Base-by-base conservation (phyloP, 2,888 invertebrate species). In the Leptodirus hochenwartii region DNA sequence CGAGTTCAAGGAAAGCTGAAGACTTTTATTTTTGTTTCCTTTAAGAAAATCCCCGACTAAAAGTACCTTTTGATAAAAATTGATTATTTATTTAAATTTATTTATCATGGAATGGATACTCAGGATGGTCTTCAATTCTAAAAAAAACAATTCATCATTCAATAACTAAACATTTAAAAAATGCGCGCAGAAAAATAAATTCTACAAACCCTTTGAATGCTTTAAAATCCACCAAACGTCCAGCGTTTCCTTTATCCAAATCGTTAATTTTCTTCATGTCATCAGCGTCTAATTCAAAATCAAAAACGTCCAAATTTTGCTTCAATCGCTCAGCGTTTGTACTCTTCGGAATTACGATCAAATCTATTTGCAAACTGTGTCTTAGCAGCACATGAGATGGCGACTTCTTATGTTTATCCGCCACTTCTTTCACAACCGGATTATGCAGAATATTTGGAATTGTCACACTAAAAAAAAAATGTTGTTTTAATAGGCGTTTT, bases 311-410 rank as follows among this genome's bases (percentile, higher is more conserved):
- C 25, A 84, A 64, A 47, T 90, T 90, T 54, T 80, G 67, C 43
- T 62, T 61, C 13, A 90, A 67, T 36, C 87, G 65, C 4, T 56
- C 47, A 0, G 71, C 57, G 50, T 75, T 77, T 3, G 74, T 75
- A 50, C 85, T 87, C 52, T 88, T 90, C 3, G 88, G 88, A 44
- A 90, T 84, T 20, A 72, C 72, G 5, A 65, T 66, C 17, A 85
- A 53, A 6, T 72, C 76, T 25, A 66, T 66, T 49, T 88, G 81
- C 6, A 81, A 43, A 9, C 69, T 58, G 53, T 75, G 74, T 27
- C 77, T 65, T 3, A 90, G 54, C 22, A 81, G 54, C 15, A 70
- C 50, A 54, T 88, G 87, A 3, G 84, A 84, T 1, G 77, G 60
- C 1, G 73, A 66, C 48, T 78, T 81, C 1, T 57, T 53, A 43